phyloP scores from a whole-genome alignment of 2,797 vertebrate genomes.

The Crocidura indochinensis region DNA sequence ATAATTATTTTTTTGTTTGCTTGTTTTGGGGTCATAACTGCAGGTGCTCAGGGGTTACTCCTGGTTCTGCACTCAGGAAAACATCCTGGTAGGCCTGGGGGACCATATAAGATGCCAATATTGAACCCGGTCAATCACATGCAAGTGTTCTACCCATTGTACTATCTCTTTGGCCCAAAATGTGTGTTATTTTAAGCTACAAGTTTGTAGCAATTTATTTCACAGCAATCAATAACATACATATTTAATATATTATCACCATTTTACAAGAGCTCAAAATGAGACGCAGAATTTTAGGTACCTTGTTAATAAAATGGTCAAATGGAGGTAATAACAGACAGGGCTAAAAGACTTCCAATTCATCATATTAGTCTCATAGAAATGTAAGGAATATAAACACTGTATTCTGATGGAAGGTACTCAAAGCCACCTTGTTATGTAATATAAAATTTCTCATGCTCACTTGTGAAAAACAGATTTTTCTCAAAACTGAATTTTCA shows the following conservation, averaged over 20 bases:
- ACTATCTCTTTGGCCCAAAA: not conserved
- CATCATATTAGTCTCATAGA: slow-evolving; percentile 36
- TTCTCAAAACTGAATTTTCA: slow-evolving; percentile 39
- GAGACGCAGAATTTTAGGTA: slow-evolving; percentile 57
- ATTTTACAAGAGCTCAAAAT: slow-evolving; percentile 67
- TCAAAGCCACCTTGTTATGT: slow-evolving; percentile 49
- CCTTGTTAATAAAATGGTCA: slow-evolving; percentile 33
- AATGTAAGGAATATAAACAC: slow-evolving; percentile 47
- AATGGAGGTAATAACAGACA: not conserved
- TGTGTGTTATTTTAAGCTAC: slow-evolving; percentile 52
- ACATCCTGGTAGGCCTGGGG: too few species aligned
- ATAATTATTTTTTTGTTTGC: too few species aligned
- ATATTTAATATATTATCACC: slow-evolving; percentile 47
- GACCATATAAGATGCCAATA: too few species aligned
- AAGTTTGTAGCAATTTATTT: slow-evolving; percentile 61
- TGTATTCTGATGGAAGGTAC: not conserved
- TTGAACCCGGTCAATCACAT: too few species aligned
- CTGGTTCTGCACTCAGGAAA: too few species aligned
- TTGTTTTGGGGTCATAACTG: too few species aligned
- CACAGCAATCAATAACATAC: slow-evolving; percentile 68
- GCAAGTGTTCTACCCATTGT: too few species aligned
- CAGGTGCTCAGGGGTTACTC: too few species aligned
- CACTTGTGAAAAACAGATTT: slow-evolving; percentile 28
- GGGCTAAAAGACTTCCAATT: slow-evolving; percentile 39
- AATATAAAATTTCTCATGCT: slow-evolving; percentile 48